Percentiles rank a stretch among this genome's conserved stretches.
Evolutionary conservation across 2,888 invertebrate species (phyloP).

Genomic region (Drosophila mayaguana): DNA sequence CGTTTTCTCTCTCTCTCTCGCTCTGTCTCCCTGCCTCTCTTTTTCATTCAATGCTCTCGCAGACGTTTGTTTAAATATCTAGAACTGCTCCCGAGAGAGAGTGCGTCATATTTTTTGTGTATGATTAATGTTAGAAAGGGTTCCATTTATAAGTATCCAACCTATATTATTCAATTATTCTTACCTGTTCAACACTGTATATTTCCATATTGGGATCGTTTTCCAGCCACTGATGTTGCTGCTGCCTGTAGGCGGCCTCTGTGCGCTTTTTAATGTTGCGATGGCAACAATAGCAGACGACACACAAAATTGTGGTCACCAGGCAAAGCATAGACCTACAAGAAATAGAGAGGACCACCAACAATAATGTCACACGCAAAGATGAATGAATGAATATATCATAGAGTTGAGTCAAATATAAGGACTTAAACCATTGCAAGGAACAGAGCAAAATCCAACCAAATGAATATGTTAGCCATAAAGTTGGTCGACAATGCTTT

Average conservation of each 20-base stretch:
- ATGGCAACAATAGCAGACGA: conserved; percentile 90
- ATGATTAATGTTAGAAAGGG: background rate
- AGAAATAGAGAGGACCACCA: conserved; percentile 33
- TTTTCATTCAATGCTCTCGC: background rate
- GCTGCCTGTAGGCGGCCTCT: conserved; percentile 84
- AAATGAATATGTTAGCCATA: background rate
- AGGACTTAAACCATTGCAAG: background rate
- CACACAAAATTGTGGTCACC: conserved; percentile 90
- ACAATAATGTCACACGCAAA: conserved; percentile 14
- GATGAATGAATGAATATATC: background rate
- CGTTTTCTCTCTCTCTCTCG: background rate
- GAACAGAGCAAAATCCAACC: background rate
- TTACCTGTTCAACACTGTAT: conserved; percentile 85
- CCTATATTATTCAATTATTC: background rate
- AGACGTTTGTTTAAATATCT: background rate
- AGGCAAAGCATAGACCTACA: conserved; percentile 92
- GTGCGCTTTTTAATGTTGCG: conserved; percentile 85
- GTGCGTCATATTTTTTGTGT: too few species aligned
- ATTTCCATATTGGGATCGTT: conserved; percentile 85
- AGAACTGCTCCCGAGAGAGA: too few species aligned
- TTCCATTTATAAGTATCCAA: background rate
- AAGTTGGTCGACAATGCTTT: background rate
- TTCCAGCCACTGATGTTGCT: conserved; percentile 83
- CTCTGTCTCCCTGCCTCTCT: background rate
- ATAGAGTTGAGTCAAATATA: background rate